Evolutionary conservation across 2,113 vertebrate species (phyloP), one percentile per base, ranked within the genome.

Genomic region (Lucifuga dentata): DNA sequence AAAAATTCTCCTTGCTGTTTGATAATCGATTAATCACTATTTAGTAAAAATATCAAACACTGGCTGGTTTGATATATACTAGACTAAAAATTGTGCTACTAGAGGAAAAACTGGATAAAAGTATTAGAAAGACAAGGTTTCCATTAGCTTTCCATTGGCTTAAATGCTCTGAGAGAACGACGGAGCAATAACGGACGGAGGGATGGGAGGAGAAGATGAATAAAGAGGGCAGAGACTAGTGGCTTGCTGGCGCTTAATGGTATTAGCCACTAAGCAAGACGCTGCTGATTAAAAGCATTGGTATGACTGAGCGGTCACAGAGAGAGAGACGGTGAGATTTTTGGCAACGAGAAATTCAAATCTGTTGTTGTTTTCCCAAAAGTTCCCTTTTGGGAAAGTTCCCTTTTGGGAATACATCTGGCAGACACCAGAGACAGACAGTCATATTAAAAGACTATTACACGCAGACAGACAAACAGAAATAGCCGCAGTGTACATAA

Each of bases 211-310:
- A 59, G 33, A 15, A 58, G 39, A 73, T 78, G 48, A 77, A 48
- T 39, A 48, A 69, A 43, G 55, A 58, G 68, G 45, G 10, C 35
- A 45, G 66, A 19, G 53, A 51, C 50, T 23, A 26, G 61, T 13
- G 33, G 53, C 58, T 57, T 52, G 68, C 40, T 41, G 33, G 32
- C 16, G 40, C 55, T 48, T 74, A 71, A 68, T 68, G 33, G 12
- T 48, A 39, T 80, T 68, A 49, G 23, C 26, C 23, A 51, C 57
- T 64, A 50, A 33, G 26, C 53, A 44, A 69, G 58, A 68, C 17
- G 29, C 51, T 24, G 61, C 51, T 83, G 67, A 80, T 80, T 74
- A 60, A 79, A 81, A 76, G 69, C 8, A 24, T 32, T 17, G 73
- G 20, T 49, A 26, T 52, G 56, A 81, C 60, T 8, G 50, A 65